Evolutionary conservation across 2,797 vertebrate genomes (phyloP), one percentile per base, ranked within the genome.

Genomic region (Xyrichtys novacula): DNA sequence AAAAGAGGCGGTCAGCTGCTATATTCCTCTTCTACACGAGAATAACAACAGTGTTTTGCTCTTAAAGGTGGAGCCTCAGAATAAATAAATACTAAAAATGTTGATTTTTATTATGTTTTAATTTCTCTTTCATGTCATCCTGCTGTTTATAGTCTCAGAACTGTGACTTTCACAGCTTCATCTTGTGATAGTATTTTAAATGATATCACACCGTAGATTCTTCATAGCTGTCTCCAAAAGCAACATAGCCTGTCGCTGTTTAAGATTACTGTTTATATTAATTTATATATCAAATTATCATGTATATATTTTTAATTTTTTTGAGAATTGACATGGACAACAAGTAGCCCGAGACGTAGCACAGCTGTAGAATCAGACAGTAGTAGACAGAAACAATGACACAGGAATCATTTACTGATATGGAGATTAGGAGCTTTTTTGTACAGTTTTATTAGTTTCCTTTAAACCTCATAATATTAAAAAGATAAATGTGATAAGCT

Each of bases 401-500:
- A 40, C 4, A 58, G 1, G 14, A 17, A 32, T 12, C 57, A 19
- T 40, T 2, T 16, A 11, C 15, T 9, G 32, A 31, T 31, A n/a
- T 53, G 11, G n/a, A n/a, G 12, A 10, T 36, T 11, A 36, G 12
- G 15, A 4, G n/a, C n/a, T 36, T 12, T 12, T 36, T 36, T 36
- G 15, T 36, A 14, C 15, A 11, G 11, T 5, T 10, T 36, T 36
- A 36, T 36, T 36, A 36, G 15, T 36, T 14, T 36, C 4, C 34
- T 36, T 12, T 14, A 12, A 12, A 36, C n/a, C n/a, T 25, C 40
- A 19, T 44, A 12, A 32, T 23, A 53, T 19, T 49, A 39, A 29
- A 8, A 39, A 16, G 26, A 74, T 36, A n/a, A 19, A 53, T 56
- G 6, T 49, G 29, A 65, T 32, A 5, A 32, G 31, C 52, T 43